Evolutionary conservation across 2,888 invertebrate genomes (phyloP), one percentile per base, ranked within the genome.

Genomic region (Blomia tropicalis): DNA sequence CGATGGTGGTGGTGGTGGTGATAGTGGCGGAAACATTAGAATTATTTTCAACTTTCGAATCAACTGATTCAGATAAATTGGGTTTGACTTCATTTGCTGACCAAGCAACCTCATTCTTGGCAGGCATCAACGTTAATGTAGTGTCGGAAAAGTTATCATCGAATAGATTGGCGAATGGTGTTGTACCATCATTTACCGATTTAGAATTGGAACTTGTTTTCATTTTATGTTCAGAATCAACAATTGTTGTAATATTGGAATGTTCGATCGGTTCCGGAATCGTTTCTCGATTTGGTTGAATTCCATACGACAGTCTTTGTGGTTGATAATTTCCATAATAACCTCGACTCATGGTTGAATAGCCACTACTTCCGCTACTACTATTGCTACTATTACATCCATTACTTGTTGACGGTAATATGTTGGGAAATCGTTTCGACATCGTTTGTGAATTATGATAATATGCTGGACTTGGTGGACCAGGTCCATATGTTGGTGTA

Each of bases 341-440:
- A 17, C 36, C 7, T 17, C 7, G 36, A 29, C 2, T 4, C 4
- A 25, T 4, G 11, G 22, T 56, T 2, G 56, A 56, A 31, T 56
- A 56, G 25, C 56, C 56, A 36, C 56, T 56, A 56, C 56, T 56
- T 4, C 56, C 56, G 29, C 29, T 56, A 56, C 56, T 56, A 11
- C 56, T 56, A 30, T 54, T 54, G 11, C 29, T 30, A 31, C 29
- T 56, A 36, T 22, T 56, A 11, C 56, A 19, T 19, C 30, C 29
- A 30, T 36, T 56, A 27, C 22, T 25, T 47, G 27, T 22, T 7
- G 51, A 7, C 17, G 36, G 36, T 17, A 11, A 17, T 11, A 36
- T 7, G 36, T 36, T 11, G 22, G 2, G 19, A 47, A 23, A 47
- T 19, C 19, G 44, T 5, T 43, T 43, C 5, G 11, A 4, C 7